Percentiles rank a stretch among this genome's conserved stretches.
phyloP scores from a whole-genome alignment of 2,113 vertebrate genomes.

The Gopherus flavomarginatus region DNA sequence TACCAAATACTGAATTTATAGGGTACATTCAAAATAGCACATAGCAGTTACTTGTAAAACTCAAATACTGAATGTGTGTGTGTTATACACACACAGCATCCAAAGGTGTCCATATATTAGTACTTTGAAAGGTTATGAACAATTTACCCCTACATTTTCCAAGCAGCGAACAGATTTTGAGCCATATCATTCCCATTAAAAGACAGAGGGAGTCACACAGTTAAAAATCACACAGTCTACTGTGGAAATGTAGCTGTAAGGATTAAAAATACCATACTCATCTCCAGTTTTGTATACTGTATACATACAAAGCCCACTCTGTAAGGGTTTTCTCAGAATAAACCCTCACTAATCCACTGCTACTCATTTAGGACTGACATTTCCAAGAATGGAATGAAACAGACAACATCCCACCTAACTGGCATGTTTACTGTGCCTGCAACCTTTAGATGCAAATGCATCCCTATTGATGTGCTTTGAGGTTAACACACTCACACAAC shows the following conservation, averaged over 20 bases:
- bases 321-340: neutral
- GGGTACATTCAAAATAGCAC: neutral
- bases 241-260: neutral
- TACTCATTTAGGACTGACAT: neutral
- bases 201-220: neutral
- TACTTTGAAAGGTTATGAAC: neutral
- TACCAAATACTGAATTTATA: neutral
- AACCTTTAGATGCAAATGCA: neutral
- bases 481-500: neutral
- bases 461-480: neutral
- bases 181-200: neutral
- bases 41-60: neutral
- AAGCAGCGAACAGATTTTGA: neutral
- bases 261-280: neutral
- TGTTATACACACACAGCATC: neutral
- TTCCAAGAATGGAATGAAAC: neutral
- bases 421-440: neutral
- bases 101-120: neutral
- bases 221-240: neutral
- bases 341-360: neutral
- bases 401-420: neutral
- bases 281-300: neutral
- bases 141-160: neutral
- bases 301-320: neutral
- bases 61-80: neutral